These are phyloP conservation scores for Notospermus geniculatus DNA, from an alignment of 1,140 invertebrate species.

Conservation along the genomic window DNA sequence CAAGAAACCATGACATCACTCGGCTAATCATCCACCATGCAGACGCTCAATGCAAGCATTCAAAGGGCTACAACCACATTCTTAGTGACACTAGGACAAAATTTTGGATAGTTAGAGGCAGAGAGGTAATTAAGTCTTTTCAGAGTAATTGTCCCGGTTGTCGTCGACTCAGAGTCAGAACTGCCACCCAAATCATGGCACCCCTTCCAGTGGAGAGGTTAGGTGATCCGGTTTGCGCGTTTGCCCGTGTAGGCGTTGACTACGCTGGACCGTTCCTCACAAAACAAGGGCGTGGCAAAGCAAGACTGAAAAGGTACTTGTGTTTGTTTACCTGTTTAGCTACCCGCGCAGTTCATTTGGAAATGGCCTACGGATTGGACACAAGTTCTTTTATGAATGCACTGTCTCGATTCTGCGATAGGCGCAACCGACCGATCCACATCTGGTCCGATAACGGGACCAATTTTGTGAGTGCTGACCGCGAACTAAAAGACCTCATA, in stretches of 20 bases:
- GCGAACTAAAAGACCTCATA: conserved; percentile 6
- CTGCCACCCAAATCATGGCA: not conserved
- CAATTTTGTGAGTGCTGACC: conserved; percentile 18
- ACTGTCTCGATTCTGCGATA: conserved; percentile 6
- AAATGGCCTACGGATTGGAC: conserved; percentile 11
- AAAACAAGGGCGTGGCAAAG: conserved; percentile 15
- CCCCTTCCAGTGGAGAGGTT: not conserved
- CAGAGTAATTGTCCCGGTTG: conserved; percentile 2
- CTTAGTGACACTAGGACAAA: not conserved
- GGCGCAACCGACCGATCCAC: conserved; percentile 9
- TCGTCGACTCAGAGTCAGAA: not conserved
- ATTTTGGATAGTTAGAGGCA: conserved; percentile 7
- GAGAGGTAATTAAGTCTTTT: conserved; percentile 1
- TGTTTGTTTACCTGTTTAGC: conserved; percentile 21
- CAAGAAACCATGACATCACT: not conserved
- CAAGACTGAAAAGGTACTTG: conserved; percentile 12
- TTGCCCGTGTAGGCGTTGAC: conserved; percentile 10
- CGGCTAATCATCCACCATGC: not conserved
- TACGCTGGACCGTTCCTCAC: conserved; percentile 19
- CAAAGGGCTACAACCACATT: not conserved
- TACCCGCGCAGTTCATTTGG: conserved; percentile 19
- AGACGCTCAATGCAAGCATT: not conserved
- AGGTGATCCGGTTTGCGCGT: not conserved
- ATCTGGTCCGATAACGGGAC: conserved; percentile 23
- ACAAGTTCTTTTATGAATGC: conserved; percentile 15